Evolutionary conservation across 1,140 invertebrate species (phyloP).

Genomic region (Frieseomelitta varia): DNA sequence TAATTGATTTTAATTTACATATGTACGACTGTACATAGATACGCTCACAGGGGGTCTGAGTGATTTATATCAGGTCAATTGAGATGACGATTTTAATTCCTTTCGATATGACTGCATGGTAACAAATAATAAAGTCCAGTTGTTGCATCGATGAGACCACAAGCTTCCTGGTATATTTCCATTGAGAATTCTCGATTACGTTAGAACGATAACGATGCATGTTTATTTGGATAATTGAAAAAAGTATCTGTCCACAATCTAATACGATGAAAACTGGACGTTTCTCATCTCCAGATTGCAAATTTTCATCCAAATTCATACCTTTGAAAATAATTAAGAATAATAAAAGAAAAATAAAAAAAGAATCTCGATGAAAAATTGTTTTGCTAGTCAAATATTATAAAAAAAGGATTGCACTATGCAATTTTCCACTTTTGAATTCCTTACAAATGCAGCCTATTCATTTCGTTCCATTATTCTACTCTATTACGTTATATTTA

Average conservation of each 20-base stretch:
- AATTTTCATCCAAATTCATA: too few relatives aligned
- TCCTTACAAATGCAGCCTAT: too few relatives aligned
- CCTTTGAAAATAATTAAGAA: too few relatives aligned
- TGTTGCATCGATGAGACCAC: too few relatives aligned
- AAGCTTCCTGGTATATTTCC: constrained; percentile 13
- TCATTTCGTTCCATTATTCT: too few relatives aligned
- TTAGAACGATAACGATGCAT: background rate
- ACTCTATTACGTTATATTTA: background rate
- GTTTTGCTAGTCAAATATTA: too few relatives aligned
- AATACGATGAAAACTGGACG: too few relatives aligned
- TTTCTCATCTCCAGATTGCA: background rate
- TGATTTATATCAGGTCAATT: constrained; percentile 32
- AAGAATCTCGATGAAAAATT: too few relatives aligned
- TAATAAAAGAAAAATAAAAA: too few relatives aligned
- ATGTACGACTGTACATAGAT: background rate
- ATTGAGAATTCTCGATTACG: background rate
- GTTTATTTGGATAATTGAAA: background rate
- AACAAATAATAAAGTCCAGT: constrained; percentile 23
- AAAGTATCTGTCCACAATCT: too few relatives aligned
- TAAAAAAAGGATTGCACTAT: too few relatives aligned
- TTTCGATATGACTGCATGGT: background rate
- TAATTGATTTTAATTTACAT: constrained; percentile 19
- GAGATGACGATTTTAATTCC: constrained; percentile 29
- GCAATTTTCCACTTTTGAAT: too few relatives aligned
- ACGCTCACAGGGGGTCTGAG: constrained; percentile 28